phyloP scores from a whole-genome alignment of 1,140 invertebrate species.

The Drosophila nebulosa region DNA sequence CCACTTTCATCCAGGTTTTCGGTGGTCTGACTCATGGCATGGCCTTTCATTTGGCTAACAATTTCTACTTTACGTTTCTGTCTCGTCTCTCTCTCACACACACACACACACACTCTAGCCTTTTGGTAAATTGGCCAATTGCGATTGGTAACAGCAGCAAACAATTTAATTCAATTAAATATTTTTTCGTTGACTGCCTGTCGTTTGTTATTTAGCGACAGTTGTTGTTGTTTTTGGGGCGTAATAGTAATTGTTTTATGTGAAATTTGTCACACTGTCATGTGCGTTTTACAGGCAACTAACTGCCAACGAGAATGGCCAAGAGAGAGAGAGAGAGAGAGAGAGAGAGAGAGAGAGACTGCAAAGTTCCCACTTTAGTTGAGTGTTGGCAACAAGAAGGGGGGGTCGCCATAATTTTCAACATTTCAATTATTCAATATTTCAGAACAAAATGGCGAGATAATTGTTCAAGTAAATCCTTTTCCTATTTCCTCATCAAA shows the following conservation, averaged over 20 bases:
- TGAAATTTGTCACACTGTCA: constrained; percentile 79
- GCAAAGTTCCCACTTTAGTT: too few relatives aligned
- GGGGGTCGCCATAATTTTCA: constrained; percentile 43
- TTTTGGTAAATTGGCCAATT: constrained; percentile 77
- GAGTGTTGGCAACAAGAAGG: background rate
- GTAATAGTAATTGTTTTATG: constrained; percentile 68
- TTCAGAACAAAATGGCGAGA: constrained; percentile 69
- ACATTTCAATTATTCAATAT: constrained; percentile 64
- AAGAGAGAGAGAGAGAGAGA: too few relatives aligned
- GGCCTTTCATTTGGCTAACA: constrained; percentile 70
- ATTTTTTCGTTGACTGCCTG: constrained; percentile 74
- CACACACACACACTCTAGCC: constrained; percentile 13
- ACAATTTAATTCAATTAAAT: constrained; percentile 81
- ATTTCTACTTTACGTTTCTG: constrained; percentile 65
- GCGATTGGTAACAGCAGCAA: constrained; percentile 76
- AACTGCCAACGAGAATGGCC: background rate
- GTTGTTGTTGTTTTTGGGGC: constrained; percentile 42
- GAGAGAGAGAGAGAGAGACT: too few relatives aligned
- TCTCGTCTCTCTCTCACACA: background rate
- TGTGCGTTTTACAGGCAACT: constrained; percentile 49
- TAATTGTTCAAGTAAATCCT: constrained; percentile 43
- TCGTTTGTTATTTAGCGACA: constrained; percentile 78
- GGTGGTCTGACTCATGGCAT: constrained; percentile 28
- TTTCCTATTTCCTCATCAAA: constrained; percentile 7
- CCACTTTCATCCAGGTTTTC: constrained; percentile 18